A percentile compares a stretch with the other conserved stretches of the same genome.
These are phyloP conservation scores for Oikopleura albicans DNA, from an alignment of 23 tunicate genomes.

Conservation along the genomic window DNA sequence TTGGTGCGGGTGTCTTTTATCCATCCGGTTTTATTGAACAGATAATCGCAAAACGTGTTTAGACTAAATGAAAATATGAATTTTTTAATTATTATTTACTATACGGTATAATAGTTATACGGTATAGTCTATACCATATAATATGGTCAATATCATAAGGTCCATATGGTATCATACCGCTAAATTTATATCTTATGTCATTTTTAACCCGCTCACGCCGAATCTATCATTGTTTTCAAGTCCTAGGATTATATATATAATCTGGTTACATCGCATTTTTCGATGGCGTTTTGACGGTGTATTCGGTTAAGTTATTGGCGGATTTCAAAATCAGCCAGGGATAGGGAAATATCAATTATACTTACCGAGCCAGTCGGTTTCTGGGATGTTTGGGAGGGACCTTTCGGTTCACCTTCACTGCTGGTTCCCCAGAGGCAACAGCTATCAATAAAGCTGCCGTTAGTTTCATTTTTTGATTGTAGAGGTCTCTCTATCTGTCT, in stretches of 20 bases:
- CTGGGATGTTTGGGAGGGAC: background rate
- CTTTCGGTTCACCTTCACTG: background rate
- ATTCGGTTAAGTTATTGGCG: no score
- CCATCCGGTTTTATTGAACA: background rate
- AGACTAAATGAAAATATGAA: background rate
- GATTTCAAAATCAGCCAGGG: background rate
- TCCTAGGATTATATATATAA: no score
- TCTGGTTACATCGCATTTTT: no score
- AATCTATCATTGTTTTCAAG: no score
- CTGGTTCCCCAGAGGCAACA: background rate
- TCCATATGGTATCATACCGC: no score
- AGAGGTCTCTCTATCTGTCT: no score
- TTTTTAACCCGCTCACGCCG: no score
- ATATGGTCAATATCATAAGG: no score
- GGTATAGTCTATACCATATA: no score
- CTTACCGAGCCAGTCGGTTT: background rate
- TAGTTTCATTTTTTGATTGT: background rate
- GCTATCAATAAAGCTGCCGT: background rate
- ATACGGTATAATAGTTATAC: no score
- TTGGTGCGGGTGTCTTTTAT: background rate
- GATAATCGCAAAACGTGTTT: background rate
- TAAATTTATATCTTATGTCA: no score
- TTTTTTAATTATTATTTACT: background rate
- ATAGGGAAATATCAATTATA: background rate
- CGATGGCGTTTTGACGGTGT: no score